Evolutionary conservation across 2,888 invertebrate species (phyloP), one percentile per base, ranked within the genome.

Genomic region (Abrostola tripartita): DNA sequence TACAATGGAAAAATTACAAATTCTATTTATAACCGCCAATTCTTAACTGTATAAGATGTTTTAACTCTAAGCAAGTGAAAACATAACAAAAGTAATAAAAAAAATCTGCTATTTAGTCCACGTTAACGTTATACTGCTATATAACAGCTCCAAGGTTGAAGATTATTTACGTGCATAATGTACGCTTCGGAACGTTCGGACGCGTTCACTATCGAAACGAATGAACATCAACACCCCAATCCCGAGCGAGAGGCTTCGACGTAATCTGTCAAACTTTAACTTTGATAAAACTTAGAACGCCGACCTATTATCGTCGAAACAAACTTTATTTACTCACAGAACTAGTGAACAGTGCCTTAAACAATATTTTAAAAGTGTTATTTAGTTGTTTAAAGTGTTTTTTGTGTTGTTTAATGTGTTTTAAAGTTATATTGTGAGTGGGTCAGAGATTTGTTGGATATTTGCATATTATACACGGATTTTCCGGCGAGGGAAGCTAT

Each of bases 221-320:
- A 69, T 73, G 74, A 81, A 82, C 73, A 65, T 55, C 50, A 50
- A 35, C 35, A 49, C 24, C 68, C 60, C 65, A 24, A 24, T 53
- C 58, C 71, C 66, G 76, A 82, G 76, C 70, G 76, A 71, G 75
- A 82, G 81, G 81, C 81, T 78, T 79, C 78, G 81, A 79, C 72
- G 64, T 50, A 50, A 84, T 79, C 81, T 84, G 84, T 84, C 84
- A 84, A 84, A 83, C 76, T 79, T 62, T 76, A 74, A 81, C 74
- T 79, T 78, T 79, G 70, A 59, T 69, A 42, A 36, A 82, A 81
- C 84, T 82, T 82, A 68, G 81, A 84, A 83, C 71, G 80, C 81
- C 82, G 85, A 81, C 69, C 57, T 78, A 69, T 56, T 82, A 79
- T 76, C 55, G 52, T 57, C 68, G 78, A 73, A 79, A 79, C 78